Conservation (phyloP, 2,888 invertebrate species). For the Ophonus ardosiacus region DNA sequence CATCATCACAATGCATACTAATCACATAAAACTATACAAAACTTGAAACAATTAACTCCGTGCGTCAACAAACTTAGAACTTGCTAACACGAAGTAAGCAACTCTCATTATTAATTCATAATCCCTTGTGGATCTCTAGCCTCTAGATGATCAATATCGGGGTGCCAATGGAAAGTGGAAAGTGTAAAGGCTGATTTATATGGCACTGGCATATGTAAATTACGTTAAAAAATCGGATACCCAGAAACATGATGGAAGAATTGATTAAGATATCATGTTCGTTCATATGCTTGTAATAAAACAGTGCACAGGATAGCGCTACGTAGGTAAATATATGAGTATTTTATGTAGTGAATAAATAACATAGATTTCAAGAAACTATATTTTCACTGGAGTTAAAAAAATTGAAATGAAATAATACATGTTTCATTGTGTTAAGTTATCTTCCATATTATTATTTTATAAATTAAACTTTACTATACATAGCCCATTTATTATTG, state of each 20-base stretch:
- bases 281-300: too few relatives aligned
- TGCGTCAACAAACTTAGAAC: conserved; percentile 8
- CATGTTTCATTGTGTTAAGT: too few relatives aligned
- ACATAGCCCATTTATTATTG: not conserved
- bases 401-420: too few relatives aligned
- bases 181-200: not conserved
- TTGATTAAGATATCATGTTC: too few relatives aligned
- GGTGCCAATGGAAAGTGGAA: not conserved
- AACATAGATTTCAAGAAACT: too few relatives aligned
- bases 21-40: not conserved
- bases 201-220: not conserved
- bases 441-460: too few relatives aligned
- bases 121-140: conserved; percentile 17
- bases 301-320: too few relatives aligned
- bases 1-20: conserved; percentile 9
- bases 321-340: too few relatives aligned
- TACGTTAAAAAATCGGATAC: not conserved
- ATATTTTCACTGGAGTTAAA: too few relatives aligned
- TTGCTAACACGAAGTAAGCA: conserved; percentile 7
- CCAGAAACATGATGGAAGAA: too few relatives aligned
- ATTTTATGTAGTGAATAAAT: too few relatives aligned
- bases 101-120: conserved; percentile 31
- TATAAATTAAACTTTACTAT: too few relatives aligned
- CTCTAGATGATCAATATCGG: conserved; percentile 13
- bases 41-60: conserved; percentile 2